phyloP scores from a whole-genome alignment of 2,888 invertebrate genomes.

The Drosophila helvetica region DNA sequence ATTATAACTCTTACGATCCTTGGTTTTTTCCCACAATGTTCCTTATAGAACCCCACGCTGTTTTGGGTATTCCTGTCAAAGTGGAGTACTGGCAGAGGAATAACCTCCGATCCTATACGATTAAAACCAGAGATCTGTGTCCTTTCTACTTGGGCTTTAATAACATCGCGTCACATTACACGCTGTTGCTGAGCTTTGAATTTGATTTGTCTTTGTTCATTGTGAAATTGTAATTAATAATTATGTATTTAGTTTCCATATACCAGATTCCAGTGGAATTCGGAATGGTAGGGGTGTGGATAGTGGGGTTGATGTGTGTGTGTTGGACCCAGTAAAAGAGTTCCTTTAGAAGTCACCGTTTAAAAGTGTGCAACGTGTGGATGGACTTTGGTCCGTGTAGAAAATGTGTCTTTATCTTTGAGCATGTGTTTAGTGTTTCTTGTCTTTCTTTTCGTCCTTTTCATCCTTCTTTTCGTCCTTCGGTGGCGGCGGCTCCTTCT shows the following conservation, averaged over 20 bases:
- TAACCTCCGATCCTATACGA: too few species aligned
- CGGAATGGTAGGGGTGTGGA: constrained; percentile 1
- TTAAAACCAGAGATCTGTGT: not conserved
- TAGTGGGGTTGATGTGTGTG: too few species aligned
- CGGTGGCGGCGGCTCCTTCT: constrained; percentile 6
- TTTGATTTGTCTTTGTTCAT: not conserved
- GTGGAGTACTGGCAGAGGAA: too few species aligned
- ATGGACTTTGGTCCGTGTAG: not conserved
- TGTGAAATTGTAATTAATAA: not conserved
- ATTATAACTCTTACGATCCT: too few species aligned
- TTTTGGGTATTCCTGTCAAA: too few species aligned
- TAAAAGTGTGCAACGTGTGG: constrained; percentile 17
- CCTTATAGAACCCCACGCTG: too few species aligned
- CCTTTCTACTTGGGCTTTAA: not conserved
- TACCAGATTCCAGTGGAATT: too few species aligned
- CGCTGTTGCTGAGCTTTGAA: not conserved
- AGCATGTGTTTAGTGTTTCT: not conserved
- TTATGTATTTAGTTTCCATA: not conserved
- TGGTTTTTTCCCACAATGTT: too few species aligned
- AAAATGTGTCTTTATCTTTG: not conserved
- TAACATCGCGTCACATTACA: not conserved
- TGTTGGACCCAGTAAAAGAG: constrained; percentile 50
- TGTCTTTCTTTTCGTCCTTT: not conserved
- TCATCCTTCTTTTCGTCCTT: not conserved
- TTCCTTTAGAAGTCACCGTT: constrained; percentile 67